A percentile compares a stretch with the other conserved stretches of the same genome.
Conservation (phyloP, 2,113 vertebrate genomes). For the Panthera tigris region DNA sequence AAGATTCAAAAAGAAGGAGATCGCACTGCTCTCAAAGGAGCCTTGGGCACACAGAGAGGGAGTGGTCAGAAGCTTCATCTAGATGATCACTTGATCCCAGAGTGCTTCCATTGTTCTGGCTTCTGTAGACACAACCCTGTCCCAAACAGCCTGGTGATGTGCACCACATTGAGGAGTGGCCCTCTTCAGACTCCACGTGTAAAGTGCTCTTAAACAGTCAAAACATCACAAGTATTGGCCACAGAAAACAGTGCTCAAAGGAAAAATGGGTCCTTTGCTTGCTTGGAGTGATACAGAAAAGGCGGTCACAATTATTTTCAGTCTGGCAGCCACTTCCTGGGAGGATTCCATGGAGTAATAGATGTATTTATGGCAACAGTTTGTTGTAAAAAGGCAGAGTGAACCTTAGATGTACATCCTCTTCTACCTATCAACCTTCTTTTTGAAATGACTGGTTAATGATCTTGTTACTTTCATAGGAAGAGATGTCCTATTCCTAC, state of each 20-base stretch:
- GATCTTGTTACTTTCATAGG: background rate
- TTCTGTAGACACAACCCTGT: background rate
- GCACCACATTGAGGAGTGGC: accelerated
- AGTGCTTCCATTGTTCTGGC: background rate
- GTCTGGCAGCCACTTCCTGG: background rate
- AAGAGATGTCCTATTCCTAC: background rate
- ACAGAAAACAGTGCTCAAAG: background rate
- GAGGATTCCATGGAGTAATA: background rate
- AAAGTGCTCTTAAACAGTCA: background rate
- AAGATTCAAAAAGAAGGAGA: background rate
- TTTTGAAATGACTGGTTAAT: background rate
- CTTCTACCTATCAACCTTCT: background rate
- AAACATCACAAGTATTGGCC: background rate
- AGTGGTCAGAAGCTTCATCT: background rate
- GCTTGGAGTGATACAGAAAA: background rate
- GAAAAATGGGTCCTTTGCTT: background rate
- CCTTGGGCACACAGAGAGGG: background rate
- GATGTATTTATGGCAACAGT: background rate
- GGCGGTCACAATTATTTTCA: background rate
- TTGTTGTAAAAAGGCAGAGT: background rate
- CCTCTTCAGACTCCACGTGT: background rate
- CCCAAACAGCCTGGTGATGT: background rate
- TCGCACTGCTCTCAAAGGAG: background rate
- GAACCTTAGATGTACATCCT: background rate
- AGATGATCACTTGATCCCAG: accelerated